Conservation (phyloP, 2,113 vertebrate genomes). For the Peucedramus taeniatus region DNA sequence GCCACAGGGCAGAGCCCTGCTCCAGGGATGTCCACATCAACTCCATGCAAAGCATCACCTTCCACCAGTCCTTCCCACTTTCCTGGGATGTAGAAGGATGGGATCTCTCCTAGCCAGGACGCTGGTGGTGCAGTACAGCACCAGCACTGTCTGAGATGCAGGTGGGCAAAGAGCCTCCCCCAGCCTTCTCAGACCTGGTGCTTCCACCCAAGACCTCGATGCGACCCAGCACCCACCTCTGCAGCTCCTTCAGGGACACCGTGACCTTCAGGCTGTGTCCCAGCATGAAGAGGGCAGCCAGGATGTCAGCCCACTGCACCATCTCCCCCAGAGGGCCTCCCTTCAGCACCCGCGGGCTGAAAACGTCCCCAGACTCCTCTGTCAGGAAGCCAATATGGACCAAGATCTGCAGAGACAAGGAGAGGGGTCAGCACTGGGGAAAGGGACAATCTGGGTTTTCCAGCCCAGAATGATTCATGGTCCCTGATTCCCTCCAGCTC, state of each 20-base stretch:
- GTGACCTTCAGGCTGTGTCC: constrained; percentile 92
- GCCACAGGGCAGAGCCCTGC: not conserved
- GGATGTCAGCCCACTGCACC: constrained; percentile 98
- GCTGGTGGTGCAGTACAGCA: not conserved
- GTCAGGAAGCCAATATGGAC: constrained; percentile 96
- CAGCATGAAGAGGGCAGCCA: constrained; percentile 88
- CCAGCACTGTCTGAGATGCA: fast-evolving
- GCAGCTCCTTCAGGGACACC: constrained; percentile 92
- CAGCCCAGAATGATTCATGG: not conserved
- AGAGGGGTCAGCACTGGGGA: not conserved
- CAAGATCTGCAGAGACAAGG: constrained; percentile 78
- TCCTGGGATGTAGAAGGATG: not conserved
- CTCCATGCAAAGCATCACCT: not conserved
- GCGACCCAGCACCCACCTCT: constrained; percentile 81
- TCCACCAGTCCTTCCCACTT: not conserved
- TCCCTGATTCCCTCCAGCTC: not conserved
- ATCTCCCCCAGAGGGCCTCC: constrained; percentile 96
- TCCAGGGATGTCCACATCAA: not conserved
- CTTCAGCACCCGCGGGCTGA: constrained; percentile 94
- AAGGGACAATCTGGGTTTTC: not conserved
- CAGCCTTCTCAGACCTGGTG: not conserved
- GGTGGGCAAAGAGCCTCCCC: not conserved
- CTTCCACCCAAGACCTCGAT: not conserved
- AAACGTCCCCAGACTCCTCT: constrained; percentile 94
- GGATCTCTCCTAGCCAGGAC: fast-evolving